Conservation (phyloP, 1,140 invertebrate genomes). For the Lamellibrachia luymesi region DNA sequence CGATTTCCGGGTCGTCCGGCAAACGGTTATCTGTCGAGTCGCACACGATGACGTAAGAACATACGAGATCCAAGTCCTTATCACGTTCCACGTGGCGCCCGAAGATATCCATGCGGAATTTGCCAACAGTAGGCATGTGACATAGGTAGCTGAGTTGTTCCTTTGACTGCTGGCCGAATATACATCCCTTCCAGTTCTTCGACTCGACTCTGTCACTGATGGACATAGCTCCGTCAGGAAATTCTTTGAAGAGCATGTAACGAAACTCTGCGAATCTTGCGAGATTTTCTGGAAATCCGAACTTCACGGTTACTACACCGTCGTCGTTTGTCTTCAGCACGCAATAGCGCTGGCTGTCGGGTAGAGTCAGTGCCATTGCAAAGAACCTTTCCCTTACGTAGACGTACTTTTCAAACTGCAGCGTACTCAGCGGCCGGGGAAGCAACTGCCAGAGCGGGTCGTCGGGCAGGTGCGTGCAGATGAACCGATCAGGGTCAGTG, state of each 20-base stretch:
- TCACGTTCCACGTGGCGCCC: neutral
- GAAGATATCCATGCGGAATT: constrained; percentile 12
- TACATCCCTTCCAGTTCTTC: neutral
- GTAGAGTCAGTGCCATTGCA: constrained; percentile 39
- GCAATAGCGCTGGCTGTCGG: constrained; percentile 37
- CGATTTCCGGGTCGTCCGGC: constrained; percentile 48
- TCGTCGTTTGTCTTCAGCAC: constrained; percentile 34
- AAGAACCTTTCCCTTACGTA: constrained; percentile 50
- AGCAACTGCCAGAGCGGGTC: constrained; percentile 47
- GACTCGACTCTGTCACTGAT: neutral
- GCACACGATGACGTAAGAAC: constrained; percentile 50
- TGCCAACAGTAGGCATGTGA: neutral
- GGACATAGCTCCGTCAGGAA: neutral
- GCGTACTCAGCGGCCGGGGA: constrained; percentile 25
- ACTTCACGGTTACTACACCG: constrained; percentile 36
- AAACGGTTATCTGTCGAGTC: constrained; percentile 39
- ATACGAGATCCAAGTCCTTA: constrained; percentile 24
- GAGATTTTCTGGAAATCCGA: neutral
- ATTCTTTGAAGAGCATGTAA: neutral
- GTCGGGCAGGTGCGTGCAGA: constrained; percentile 48
- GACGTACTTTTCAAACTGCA: constrained; percentile 38
- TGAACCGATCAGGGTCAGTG: constrained; percentile 46
- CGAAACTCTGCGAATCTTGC: neutral
- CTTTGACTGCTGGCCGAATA: neutral
- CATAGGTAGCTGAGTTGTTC: neutral